phyloP scores from a whole-genome alignment of 2,797 vertebrate species.

The Rhinella marina region DNA sequence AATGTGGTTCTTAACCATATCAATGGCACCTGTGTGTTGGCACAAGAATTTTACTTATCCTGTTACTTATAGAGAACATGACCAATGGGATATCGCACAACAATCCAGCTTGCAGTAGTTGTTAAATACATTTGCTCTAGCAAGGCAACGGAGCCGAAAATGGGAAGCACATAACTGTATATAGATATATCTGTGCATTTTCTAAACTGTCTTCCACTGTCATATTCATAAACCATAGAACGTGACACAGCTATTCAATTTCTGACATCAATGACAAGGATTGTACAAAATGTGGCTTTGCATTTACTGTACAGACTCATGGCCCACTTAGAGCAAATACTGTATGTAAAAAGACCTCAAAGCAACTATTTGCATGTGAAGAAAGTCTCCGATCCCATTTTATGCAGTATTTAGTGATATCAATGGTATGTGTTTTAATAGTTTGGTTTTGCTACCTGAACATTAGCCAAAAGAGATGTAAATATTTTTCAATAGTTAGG shows the following conservation, averaged over 20 bases:
- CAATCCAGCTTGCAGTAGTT: slow-evolving; percentile 42
- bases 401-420: slow-evolving; percentile 85
- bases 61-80: slow-evolving; percentile 11
- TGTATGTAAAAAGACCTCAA: slow-evolving; percentile 73
- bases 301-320: slow-evolving; percentile 65
- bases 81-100: slow-evolving; percentile 43
- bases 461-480: slow-evolving; percentile 83
- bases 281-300: slow-evolving; percentile 64
- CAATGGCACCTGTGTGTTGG: slow-evolving; percentile 33
- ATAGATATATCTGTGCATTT: slow-evolving; percentile 36
- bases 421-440: slow-evolving; percentile 83
- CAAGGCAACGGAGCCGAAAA: slow-evolving; percentile 9
- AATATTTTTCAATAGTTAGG: slow-evolving; percentile 82
- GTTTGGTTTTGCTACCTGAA: slow-evolving; percentile 83
- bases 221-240: slow-evolving; percentile 67
- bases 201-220: slow-evolving; percentile 63
- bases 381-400: slow-evolving; percentile 80
- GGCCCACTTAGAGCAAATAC: slow-evolving; percentile 69
- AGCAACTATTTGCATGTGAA: slow-evolving; percentile 86
- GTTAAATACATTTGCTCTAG: slow-evolving; percentile 30
- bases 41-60: slow-evolving; percentile 44
- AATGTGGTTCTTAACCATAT: slow-evolving; percentile 38
- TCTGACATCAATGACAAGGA: slow-evolving; percentile 62
- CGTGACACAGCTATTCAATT: slow-evolving; percentile 50
- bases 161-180: slow-evolving; percentile 48